These are phyloP conservation scores for Syngnathus scovelli DNA, from an alignment of 2,113 vertebrate genomes.

Conservation along the genomic window DNA sequence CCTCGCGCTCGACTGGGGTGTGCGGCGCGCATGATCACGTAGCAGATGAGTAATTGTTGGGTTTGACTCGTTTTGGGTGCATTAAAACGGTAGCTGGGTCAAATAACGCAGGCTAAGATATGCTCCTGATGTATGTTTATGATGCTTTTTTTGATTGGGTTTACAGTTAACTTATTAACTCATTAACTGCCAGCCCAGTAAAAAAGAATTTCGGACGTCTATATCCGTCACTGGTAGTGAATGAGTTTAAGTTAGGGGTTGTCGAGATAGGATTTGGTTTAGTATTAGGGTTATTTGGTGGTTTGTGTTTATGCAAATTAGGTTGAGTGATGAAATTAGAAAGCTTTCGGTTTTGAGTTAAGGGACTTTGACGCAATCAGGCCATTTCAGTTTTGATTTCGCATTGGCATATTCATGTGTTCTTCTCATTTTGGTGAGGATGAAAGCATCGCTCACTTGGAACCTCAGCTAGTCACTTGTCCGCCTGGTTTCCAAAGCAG, in stretches of 20 bases:
- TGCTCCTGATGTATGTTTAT: conserved; percentile 56
- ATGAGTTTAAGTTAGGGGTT: not conserved
- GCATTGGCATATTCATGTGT: not conserved
- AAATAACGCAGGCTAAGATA: conserved; percentile 66
- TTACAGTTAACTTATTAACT: not conserved
- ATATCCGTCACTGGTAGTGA: no score
- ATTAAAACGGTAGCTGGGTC: conserved; percentile 69
- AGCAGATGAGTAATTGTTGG: conserved; percentile 65
- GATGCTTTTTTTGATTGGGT: not conserved
- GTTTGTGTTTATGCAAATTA: no score
- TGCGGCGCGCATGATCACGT: conserved; percentile 28
- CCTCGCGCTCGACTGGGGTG: conserved; percentile 63
- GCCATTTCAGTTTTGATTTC: conserved; percentile 33
- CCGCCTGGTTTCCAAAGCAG: conserved; percentile 46
- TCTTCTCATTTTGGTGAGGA: conserved; percentile 1
- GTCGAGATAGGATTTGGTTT: not conserved
- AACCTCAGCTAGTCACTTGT: conserved; percentile 11
- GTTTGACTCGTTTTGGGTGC: conserved; percentile 63
- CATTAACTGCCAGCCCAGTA: no score
- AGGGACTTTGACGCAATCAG: conserved; percentile 47
- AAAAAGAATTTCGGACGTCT: no score
- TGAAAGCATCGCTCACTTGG: not conserved
- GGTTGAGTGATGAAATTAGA: not conserved
- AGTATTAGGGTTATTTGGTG: no score
- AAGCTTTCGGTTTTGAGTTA: not conserved